Evolutionary conservation across 2,888 invertebrate genomes (phyloP).

Genomic region (Oxyscelio sp.): DNA sequence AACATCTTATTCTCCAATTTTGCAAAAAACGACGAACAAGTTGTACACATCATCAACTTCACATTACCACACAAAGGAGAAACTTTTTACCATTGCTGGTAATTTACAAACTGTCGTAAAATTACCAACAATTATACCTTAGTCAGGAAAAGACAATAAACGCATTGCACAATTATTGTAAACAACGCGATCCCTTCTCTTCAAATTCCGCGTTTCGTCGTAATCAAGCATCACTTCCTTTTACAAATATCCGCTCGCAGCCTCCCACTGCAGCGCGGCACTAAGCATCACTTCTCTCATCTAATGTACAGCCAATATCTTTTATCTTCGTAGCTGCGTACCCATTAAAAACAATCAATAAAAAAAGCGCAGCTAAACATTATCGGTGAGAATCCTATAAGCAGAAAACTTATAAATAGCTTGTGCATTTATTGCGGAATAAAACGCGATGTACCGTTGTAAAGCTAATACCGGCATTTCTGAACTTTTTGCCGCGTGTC

Average conservation of each 20-base stretch:
- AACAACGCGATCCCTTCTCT: neutral
- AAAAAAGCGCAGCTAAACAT: conserved; percentile 22
- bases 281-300: neutral
- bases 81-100: no score
- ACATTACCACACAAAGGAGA: no score
- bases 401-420: conserved; percentile 69
- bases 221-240: neutral
- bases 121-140: no score
- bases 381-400: conserved; percentile 55
- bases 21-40: no score
- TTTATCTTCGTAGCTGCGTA: conserved; percentile 12
- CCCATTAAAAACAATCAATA: conserved; percentile 42
- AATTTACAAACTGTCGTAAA: no score
- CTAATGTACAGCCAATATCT: conserved; percentile 12
- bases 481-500: conserved; percentile 62
- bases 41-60: no score
- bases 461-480: conserved; percentile 63
- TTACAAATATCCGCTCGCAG: neutral
- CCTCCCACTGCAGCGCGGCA: no score
- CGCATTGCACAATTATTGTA: no score
- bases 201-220: neutral
- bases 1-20: no score
- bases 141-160: no score
- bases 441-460: conserved; percentile 66
- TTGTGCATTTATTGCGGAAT: conserved; percentile 59